Evolutionary conservation across 1,140 invertebrate species (phyloP).

Genomic region (Trachelipus rathkii): DNA sequence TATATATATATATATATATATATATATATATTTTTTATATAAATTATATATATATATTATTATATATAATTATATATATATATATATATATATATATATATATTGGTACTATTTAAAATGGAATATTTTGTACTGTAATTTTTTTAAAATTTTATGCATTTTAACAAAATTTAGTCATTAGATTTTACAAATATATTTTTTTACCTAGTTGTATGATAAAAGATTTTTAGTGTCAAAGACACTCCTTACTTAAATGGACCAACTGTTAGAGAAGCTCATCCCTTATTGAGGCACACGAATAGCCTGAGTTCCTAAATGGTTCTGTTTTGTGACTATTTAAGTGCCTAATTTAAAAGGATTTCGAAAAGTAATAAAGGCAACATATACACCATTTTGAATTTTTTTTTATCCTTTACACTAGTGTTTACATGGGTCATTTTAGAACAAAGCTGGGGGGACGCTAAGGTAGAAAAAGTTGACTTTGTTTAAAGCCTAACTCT

Average conservation of each 20-base stretch:
- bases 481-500: no score
- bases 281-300: neutral
- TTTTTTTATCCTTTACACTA: constrained; percentile 19
- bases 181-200: constrained; percentile 10
- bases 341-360: constrained; percentile 41
- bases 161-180: constrained; percentile 2
- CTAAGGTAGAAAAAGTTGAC: no score
- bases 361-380: constrained; percentile 44
- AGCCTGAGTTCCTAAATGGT: constrained; percentile 42
- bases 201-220: neutral
- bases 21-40: no score
- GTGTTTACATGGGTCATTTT: no score
- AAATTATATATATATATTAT: no score
- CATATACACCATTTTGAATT: constrained; percentile 33
- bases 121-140: neutral
- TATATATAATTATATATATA: no score
- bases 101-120: no score
- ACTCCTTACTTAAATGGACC: neutral
- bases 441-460: no score
- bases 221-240: neutral
- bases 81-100: no score
- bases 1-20: no score
- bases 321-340: constrained; percentile 43
- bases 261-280: neutral
- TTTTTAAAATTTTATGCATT: neutral